phyloP scores from a whole-genome alignment of 2,888 invertebrate genomes.

The Dermolepida albohirtum region DNA sequence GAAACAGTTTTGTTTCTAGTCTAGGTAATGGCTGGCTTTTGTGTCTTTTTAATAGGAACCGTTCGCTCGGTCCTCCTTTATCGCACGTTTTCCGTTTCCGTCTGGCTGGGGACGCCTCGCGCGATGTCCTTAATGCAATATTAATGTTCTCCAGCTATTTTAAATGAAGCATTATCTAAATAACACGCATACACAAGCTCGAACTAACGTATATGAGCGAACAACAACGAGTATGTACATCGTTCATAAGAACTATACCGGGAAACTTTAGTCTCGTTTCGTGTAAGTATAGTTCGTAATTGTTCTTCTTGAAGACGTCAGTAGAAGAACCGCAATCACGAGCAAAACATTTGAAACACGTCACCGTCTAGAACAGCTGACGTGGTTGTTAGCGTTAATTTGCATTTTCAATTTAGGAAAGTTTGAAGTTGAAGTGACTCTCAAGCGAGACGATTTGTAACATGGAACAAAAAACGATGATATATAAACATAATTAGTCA shows the following conservation, averaged over 20 bases:
- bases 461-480: too few relatives aligned
- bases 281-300: slow-evolving; percentile 8
- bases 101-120: slow-evolving; percentile 11
- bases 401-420: slow-evolving; percentile 37
- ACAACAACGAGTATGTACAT: neutral
- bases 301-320: slow-evolving; percentile 12
- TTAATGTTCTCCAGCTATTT: slow-evolving; percentile 37
- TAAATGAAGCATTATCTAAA: slow-evolving; percentile 39
- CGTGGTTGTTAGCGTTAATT: slow-evolving; percentile 32
- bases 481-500: too few relatives aligned
- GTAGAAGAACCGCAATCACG: slow-evolving; percentile 25
- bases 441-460: neutral
- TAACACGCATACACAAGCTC: slow-evolving; percentile 13
- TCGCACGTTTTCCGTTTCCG: slow-evolving; percentile 2
- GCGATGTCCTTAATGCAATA: slow-evolving; percentile 28
- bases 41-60: slow-evolving; percentile 34
- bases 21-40: slow-evolving; percentile 27
- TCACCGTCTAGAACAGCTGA: slow-evolving; percentile 31
- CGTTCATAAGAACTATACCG: slow-evolving; percentile 8
- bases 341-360: slow-evolving; percentile 12
- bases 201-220: neutral
- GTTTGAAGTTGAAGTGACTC: slow-evolving; percentile 2
- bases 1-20: slow-evolving; percentile 33
- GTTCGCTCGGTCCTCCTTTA: slow-evolving; percentile 1
- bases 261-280: slow-evolving; percentile 13